Conservation (phyloP, 2,888 invertebrate species). For the Caenorhabditis plicata region DNA sequence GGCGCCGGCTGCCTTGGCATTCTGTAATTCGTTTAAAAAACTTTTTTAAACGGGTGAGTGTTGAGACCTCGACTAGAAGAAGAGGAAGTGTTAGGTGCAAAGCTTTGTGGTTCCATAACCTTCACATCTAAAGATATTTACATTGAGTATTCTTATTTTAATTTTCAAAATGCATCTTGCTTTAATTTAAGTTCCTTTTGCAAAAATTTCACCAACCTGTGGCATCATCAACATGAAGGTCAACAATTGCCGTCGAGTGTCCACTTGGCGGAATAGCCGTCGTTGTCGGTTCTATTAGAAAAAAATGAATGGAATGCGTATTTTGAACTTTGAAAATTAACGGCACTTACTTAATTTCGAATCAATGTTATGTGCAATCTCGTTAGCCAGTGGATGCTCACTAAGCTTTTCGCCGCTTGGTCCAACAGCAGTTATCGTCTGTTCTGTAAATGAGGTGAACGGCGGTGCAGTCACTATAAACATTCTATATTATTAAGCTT, state of each 20-base stretch:
- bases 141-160: too few species aligned
- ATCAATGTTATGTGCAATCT: slow-evolving; percentile 42
- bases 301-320: slow-evolving; percentile 7
- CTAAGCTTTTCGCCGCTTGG: slow-evolving; percentile 9
- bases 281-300: slow-evolving; percentile 25
- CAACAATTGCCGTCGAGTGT: slow-evolving; percentile 35
- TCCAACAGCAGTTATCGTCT: slow-evolving; percentile 38
- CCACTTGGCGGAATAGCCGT: slow-evolving; percentile 17
- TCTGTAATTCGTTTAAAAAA: too few species aligned
- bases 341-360: slow-evolving; percentile 25
- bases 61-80: too few species aligned
- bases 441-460: slow-evolving; percentile 39
- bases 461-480: slow-evolving; percentile 51
- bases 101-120: slow-evolving; percentile 5
- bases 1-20: too few species aligned
- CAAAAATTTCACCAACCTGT: too few species aligned
- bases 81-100: slow-evolving; percentile 11
- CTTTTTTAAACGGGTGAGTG: too few species aligned
- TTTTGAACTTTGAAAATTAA: slow-evolving; percentile 6
- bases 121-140: too few species aligned
- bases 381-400: slow-evolving; percentile 32
- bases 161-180: too few species aligned
- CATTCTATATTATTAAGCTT: background rate
- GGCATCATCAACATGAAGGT: slow-evolving; percentile 30
- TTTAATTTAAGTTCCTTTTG: too few species aligned